Evolutionary conservation across 2,888 invertebrate genomes (phyloP).

Genomic region (Maniola hyperantus): DNA sequence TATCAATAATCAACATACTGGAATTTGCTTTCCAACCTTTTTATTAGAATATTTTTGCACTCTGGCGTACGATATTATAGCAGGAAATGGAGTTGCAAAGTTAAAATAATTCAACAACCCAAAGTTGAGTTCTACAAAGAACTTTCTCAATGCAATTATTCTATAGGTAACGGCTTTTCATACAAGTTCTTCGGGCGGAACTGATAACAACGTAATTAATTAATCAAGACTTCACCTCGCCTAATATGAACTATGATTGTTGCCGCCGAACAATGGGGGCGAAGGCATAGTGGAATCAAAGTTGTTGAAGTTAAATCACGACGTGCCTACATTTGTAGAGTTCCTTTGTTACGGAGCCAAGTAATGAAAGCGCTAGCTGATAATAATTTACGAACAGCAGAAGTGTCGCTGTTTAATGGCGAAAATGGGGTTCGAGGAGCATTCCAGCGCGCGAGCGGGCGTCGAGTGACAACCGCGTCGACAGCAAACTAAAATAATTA

Average conservation of each 20-base stretch:
- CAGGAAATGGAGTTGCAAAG: not conserved
- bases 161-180: conserved; percentile 59
- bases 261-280: conserved; percentile 69
- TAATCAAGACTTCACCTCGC: conserved; percentile 81
- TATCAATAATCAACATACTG: too few relatives aligned
- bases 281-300: conserved; percentile 71
- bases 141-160: conserved; percentile 58
- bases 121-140: conserved; percentile 34
- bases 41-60: not conserved
- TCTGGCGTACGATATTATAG: not conserved
- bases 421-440: conserved; percentile 69
- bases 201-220: conserved; percentile 75
- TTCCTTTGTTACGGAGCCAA: conserved; percentile 76
- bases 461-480: conserved; percentile 74
- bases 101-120: conserved; percentile 26
- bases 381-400: conserved; percentile 82
- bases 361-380: conserved; percentile 80
- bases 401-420: conserved; percentile 81
- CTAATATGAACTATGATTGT: conserved; percentile 77
- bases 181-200: conserved; percentile 60
- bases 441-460: conserved; percentile 67
- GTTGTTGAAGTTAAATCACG: conserved; percentile 69
- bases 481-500: conserved; percentile 82
- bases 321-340: conserved; percentile 71
- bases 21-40: not conserved